Percentiles rank a stretch among this genome's conserved stretches.
Evolutionary conservation across 2,797 vertebrate species (phyloP).

Genomic region (Numenius phaeopus): DNA sequence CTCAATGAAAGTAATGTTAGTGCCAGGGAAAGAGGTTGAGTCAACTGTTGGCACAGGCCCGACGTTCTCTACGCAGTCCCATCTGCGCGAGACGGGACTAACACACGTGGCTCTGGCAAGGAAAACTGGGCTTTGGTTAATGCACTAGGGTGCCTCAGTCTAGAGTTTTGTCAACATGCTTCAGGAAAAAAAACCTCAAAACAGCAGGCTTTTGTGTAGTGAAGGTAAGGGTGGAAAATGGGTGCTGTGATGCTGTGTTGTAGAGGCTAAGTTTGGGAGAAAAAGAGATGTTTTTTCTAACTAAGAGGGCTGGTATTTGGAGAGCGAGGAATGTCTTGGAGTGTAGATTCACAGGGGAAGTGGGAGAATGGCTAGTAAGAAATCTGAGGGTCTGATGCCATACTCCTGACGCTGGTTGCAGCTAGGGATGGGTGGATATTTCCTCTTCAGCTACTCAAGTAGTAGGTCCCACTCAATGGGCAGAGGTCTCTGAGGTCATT

Average conservation of each 20-base stretch:
- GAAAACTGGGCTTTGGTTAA: background rate
- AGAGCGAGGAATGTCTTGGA: background rate
- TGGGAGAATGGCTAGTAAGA: background rate
- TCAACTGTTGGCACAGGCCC: background rate
- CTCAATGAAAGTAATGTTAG: background rate
- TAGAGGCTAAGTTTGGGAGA: background rate
- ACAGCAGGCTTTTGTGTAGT: background rate
- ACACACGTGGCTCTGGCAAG: background rate
- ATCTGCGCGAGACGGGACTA: background rate
- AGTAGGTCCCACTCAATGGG: background rate
- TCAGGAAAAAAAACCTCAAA: background rate
- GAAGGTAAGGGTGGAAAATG: background rate
- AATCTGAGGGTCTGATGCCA: background rate
- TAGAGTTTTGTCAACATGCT: background rate
- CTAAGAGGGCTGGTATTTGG: background rate
- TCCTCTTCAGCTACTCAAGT: background rate
- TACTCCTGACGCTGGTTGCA: background rate
- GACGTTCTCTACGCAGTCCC: no score
- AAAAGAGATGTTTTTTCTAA: background rate
- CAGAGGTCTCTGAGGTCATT: background rate
- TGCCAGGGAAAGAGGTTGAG: background rate
- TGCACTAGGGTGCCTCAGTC: background rate
- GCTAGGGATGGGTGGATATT: background rate
- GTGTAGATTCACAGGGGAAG: background rate
- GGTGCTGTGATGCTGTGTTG: background rate